A percentile compares a stretch with the other conserved stretches of the same genome.
Conservation (phyloP, 2,797 vertebrate species). For the Centropyge bicolor region DNA sequence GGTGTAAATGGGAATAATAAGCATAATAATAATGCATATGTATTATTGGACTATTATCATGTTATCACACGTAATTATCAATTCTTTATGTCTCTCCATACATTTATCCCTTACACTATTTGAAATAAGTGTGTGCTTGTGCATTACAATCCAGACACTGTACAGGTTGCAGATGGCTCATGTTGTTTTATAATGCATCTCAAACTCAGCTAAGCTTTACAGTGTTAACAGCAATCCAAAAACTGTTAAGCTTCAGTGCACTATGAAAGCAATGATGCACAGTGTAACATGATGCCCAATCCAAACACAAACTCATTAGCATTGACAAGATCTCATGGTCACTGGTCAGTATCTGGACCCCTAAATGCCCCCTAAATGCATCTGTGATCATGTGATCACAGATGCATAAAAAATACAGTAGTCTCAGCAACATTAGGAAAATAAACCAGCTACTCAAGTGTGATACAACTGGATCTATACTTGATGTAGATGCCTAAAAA, state of each 20-base stretch:
- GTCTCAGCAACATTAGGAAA: background rate
- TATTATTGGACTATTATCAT: background rate
- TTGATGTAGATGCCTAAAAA: background rate
- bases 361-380: background rate
- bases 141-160: background rate
- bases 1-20: background rate
- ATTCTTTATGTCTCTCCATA: background rate
- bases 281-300: constrained; percentile 40
- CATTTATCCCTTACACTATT: background rate
- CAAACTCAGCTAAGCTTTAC: background rate
- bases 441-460: background rate
- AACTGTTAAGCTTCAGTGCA: background rate
- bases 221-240: background rate
- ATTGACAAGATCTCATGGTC: constrained; percentile 22
- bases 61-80: background rate
- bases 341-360: background rate
- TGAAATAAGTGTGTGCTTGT: background rate
- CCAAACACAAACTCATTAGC: constrained; percentile 25
- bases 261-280: background rate
- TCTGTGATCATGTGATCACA: constrained; percentile 21
- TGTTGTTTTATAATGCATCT: background rate
- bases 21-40: too few relatives aligned
- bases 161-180: background rate
- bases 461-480: too few relatives aligned
- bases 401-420: background rate